A percentile compares a stretch with the other conserved stretches of the same genome.
Conservation (phyloP, 2,888 invertebrate genomes). For the Argyresthia albistria region DNA sequence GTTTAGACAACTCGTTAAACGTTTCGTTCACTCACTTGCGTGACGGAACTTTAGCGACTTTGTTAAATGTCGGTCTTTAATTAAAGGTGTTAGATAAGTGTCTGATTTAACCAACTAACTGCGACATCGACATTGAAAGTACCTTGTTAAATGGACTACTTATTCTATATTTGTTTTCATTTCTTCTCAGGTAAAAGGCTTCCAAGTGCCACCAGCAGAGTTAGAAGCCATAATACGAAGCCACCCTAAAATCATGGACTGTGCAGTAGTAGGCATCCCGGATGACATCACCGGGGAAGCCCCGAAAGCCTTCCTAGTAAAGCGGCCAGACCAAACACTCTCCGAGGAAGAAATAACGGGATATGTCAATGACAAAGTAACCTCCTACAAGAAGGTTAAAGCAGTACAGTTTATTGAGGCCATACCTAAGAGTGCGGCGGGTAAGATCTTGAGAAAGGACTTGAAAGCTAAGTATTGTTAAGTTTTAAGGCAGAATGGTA, state of each 20-base stretch:
- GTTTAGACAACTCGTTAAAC: too few species aligned
- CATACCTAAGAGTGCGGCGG: constrained; percentile 83
- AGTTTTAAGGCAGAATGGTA: neutral
- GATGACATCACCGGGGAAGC: constrained; percentile 81
- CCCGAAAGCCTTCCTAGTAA: constrained; percentile 82
- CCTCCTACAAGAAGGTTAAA: constrained; percentile 79
- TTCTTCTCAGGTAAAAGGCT: constrained; percentile 71
- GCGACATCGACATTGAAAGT: too few species aligned
- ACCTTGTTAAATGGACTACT: too few species aligned
- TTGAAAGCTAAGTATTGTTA: constrained; percentile 59
- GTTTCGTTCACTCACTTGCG: too few species aligned
- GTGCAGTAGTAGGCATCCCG: constrained; percentile 87
- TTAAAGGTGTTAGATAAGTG: too few species aligned
- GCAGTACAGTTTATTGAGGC: constrained; percentile 76
- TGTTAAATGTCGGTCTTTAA: too few species aligned
- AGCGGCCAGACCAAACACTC: constrained; percentile 47
- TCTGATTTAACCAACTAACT: too few species aligned
- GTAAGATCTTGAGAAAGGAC: constrained; percentile 81
- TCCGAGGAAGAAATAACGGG: constrained; percentile 73
- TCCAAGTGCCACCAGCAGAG: constrained; percentile 92
- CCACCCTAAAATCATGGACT: constrained; percentile 84
- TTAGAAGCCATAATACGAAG: constrained; percentile 81
- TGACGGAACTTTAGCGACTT: too few species aligned
- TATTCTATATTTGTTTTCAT: neutral
- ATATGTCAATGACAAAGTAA: constrained; percentile 78